Base-by-base conservation (phyloP, 2,888 invertebrate genomes). In the Drosophila nigritarsus region DNA sequence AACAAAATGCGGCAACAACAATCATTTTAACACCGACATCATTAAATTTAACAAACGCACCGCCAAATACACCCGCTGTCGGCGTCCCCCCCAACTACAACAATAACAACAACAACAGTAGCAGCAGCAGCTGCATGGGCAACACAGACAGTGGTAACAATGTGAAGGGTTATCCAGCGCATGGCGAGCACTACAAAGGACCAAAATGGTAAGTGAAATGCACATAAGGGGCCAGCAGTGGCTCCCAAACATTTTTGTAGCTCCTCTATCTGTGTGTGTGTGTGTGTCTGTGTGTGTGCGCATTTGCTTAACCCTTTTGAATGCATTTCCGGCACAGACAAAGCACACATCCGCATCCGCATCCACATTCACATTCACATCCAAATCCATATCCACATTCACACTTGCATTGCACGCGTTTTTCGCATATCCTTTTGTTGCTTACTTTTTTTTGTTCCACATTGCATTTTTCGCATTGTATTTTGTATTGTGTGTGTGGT, bases 171-270 rank as follows among this genome's bases (percentile, higher is more conserved):
- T 78, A 77, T 66, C 36, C 77, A 50, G 76, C 65, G 59, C 85
- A 75, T 50, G 81, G 74, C 48, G 82, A 75, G 32, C 87, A 89
- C 69, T 92, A 91, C 88, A 92, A 89, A 82, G 92, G 92, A 77
- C 92, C 92, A 61, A 91, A 90, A 84, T 88, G 91, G 92, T 92
- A 88, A 92, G 92, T 91, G 80, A 82, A 75, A 85, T 70, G 73
- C 70, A 79, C 75, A 78, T 64, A 65, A 74, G 82, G 69, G 59
- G 8, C 20, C 65, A 20, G 18, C 45, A 65, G 20, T 45, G 40
- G 51, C 13, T 40, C 38, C 62, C 58, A 66, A 61, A 70, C 73
- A 73, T 66, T 62, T 62, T 55, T 55, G 55, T 32, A 11, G 32
- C 32, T 32, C 3, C 32, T 69, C 9, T 3, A 32, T n/a, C 38